Evolutionary conservation across 2,888 invertebrate species (phyloP).

Genomic region (Lasioglossum vierecki): DNA sequence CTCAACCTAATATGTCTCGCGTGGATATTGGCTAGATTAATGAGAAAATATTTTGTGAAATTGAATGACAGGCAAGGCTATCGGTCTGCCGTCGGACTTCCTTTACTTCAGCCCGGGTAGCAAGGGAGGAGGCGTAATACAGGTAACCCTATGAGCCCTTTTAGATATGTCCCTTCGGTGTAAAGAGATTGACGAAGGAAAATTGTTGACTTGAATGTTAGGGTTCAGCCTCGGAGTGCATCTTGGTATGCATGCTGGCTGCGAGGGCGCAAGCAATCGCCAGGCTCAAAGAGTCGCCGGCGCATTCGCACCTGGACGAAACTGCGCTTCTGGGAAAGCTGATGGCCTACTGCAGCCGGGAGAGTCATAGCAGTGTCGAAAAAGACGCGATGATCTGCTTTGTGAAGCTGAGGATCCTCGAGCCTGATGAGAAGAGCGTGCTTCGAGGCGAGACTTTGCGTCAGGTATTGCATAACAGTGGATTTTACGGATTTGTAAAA

Average conservation of each 20-base stretch:
- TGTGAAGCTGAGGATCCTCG: conserved; percentile 94
- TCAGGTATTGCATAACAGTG: conserved; percentile 85
- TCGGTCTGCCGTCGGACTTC: conserved; percentile 95
- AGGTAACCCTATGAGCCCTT: conserved; percentile 86
- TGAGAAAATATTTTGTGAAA: not conserved
- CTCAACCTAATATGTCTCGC: not conserved
- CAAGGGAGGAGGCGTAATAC: conserved; percentile 96
- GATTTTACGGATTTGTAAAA: not conserved
- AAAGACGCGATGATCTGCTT: conserved; percentile 98
- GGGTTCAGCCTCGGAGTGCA: conserved; percentile 98
- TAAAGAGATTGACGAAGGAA: not conserved
- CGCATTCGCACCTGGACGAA: conserved; percentile 94
- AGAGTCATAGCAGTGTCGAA: conserved; percentile 96
- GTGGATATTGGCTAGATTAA: no score
- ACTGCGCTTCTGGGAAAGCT: conserved; percentile 95
- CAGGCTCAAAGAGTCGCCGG: conserved; percentile 89
- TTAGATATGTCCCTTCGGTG: not conserved
- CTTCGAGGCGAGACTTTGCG: conserved; percentile 92
- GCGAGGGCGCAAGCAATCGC: conserved; percentile 95
- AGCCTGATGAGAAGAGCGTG: conserved; percentile 93
- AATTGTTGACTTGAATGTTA: conserved; percentile 81
- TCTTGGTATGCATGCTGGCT: conserved; percentile 95
- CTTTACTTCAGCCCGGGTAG: conserved; percentile 93
- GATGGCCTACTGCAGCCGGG: conserved; percentile 96
- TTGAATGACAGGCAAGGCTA: conserved; percentile 89